These are phyloP conservation scores for Rhegmatorhina hoffmannsi DNA, from an alignment of 2,113 vertebrate species.

Conservation along the genomic window DNA sequence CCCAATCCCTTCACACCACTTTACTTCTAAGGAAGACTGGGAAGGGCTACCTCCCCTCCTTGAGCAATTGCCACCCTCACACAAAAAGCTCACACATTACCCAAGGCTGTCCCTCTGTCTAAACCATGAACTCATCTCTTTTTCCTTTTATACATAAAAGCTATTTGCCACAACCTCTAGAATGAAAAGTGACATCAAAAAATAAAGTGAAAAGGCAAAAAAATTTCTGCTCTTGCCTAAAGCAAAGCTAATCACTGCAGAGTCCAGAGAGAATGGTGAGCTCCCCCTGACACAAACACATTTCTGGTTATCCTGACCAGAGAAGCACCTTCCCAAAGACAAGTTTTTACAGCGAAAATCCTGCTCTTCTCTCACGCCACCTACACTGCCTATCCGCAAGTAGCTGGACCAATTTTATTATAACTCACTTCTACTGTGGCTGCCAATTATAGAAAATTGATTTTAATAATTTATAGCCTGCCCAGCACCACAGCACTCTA, in stretches of 20 bases:
- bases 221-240: neutral
- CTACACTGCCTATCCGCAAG: neutral
- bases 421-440: neutral
- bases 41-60: neutral
- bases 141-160: neutral
- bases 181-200: neutral
- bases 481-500: neutral
- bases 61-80: neutral
- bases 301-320: neutral
- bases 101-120: neutral
- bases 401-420: neutral
- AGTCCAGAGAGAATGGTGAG: neutral
- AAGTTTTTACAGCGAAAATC: neutral
- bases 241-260: neutral
- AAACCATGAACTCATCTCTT: neutral
- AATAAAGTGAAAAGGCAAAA: neutral
- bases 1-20: neutral
- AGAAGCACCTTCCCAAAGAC: neutral
- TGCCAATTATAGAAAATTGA: neutral
- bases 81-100: neutral
- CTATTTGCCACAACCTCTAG: neutral
- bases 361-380: neutral
- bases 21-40: neutral
- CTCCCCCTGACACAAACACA: neutral
- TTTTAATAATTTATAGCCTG: conserved; percentile 14